Evolutionary conservation across 2,113 vertebrate species (phyloP).

Genomic region (Urocitellus parryii): DNA sequence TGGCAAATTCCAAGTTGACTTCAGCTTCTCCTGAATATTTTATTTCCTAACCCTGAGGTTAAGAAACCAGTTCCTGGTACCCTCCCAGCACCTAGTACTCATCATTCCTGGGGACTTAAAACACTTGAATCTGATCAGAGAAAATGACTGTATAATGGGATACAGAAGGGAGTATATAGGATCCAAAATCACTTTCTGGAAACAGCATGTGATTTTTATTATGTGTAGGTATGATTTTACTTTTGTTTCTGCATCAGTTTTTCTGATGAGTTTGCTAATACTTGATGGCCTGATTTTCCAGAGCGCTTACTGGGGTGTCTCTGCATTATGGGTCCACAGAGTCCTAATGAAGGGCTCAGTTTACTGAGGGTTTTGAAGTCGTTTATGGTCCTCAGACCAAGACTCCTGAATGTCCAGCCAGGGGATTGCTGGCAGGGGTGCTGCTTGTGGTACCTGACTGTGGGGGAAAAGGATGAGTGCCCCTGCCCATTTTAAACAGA

Average conservation of each 20-base stretch:
- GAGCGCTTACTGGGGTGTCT: not conserved
- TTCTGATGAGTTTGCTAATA: not conserved
- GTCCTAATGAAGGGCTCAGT: not conserved
- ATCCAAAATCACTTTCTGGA: not conserved
- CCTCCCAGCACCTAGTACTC: no score
- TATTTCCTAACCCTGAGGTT: no score
- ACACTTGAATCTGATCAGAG: not conserved
- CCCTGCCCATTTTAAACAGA: not conserved
- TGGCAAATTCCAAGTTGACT: not conserved
- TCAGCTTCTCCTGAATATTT: not conserved
- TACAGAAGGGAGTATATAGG: not conserved
- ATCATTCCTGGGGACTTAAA: not conserved
- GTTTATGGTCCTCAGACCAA: not conserved
- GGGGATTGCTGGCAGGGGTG: not conserved
- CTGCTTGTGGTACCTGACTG: not conserved
- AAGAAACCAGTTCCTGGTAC: not conserved
- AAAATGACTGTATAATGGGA: fast-evolving
- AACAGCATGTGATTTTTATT: not conserved
- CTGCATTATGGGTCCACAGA: not conserved
- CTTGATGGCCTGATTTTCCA: not conserved
- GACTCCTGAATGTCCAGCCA: not conserved
- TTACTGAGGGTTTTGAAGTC: not conserved
- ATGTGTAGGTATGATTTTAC: not conserved
- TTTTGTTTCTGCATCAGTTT: not conserved
- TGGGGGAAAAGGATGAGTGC: not conserved